These are phyloP conservation scores for Acanthurus leucopareius DNA, from an alignment of 2,797 vertebrate species.

Conservation along the genomic window DNA sequence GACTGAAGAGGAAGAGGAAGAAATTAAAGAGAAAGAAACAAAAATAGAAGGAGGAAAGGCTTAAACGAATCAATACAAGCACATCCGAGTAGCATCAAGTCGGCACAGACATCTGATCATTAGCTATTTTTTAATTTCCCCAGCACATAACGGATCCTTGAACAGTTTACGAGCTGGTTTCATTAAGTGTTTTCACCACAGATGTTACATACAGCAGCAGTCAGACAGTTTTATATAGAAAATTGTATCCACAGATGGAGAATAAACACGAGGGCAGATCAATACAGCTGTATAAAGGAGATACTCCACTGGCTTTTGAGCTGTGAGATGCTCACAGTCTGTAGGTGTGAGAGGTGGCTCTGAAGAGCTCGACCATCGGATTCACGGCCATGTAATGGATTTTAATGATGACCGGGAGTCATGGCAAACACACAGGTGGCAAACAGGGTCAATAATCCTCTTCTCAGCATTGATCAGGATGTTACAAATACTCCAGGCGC, in stretches of 20 bases:
- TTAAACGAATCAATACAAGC: not conserved
- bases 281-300: not conserved
- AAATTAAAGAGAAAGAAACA: not conserved
- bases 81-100: not conserved
- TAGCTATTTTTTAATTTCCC: not conserved
- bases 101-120: not conserved
- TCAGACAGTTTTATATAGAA: not conserved
- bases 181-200: not conserved
- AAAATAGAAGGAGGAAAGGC: not conserved
- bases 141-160: not conserved
- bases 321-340: not conserved
- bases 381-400: not conserved
- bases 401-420: not conserved
- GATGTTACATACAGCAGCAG: not conserved
- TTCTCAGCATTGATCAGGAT: not conserved
- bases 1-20: not conserved
- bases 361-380: not conserved
- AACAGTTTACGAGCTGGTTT: not conserved
- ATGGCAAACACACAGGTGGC: not conserved
- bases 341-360: not conserved
- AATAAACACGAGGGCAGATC: not conserved
- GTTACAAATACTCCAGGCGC: not conserved
- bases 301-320: not conserved
- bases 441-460: not conserved
- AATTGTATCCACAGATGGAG: not conserved